Evolutionary conservation across 2,888 invertebrate genomes (phyloP).

Genomic region (Trichopria drosophilae): DNA sequence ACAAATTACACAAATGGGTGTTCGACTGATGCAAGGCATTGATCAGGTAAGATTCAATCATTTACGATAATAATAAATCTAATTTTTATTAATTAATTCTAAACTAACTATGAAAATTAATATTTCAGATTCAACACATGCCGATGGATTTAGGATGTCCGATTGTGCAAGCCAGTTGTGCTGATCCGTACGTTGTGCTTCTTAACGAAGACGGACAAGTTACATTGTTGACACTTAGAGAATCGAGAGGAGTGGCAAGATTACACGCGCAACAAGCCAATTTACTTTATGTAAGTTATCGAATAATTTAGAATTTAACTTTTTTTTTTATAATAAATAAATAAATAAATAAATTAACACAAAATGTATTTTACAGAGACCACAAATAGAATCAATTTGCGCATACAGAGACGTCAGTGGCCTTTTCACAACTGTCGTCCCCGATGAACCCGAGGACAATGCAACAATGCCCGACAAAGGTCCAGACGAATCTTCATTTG

Average conservation of each 20-base stretch:
- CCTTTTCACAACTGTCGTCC: conserved; percentile 74
- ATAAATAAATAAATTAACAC: too few relatives aligned
- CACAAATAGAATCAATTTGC: conserved; percentile 61
- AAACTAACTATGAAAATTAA: too few relatives aligned
- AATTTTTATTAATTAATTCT: too few relatives aligned
- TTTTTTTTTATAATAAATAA: too few relatives aligned
- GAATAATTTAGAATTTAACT: conserved; percentile 9
- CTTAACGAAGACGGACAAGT: conserved; percentile 86
- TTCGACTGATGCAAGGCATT: conserved; percentile 70
- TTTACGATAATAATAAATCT: conserved; percentile 53
- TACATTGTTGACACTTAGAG: conserved; percentile 79
- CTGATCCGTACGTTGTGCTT: conserved; percentile 91
- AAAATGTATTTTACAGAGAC: conserved; percentile 48
- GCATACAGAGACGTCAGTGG: conserved; percentile 90
- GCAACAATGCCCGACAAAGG: conserved; percentile 61
- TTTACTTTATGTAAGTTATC: conserved; percentile 51
- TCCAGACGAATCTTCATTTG: conserved; percentile 61
- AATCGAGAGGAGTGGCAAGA: conserved; percentile 63
- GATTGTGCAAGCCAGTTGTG: conserved; percentile 80
- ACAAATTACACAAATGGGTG: conserved; percentile 79
- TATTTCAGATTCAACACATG: conserved; percentile 75
- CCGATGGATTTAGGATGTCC: conserved; percentile 84
- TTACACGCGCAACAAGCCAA: conserved; percentile 52
- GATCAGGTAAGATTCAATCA: conserved; percentile 63
- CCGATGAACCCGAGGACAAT: conserved; percentile 61